Conservation (phyloP, 2,888 invertebrate species). For the Cerceris ruficornis region DNA sequence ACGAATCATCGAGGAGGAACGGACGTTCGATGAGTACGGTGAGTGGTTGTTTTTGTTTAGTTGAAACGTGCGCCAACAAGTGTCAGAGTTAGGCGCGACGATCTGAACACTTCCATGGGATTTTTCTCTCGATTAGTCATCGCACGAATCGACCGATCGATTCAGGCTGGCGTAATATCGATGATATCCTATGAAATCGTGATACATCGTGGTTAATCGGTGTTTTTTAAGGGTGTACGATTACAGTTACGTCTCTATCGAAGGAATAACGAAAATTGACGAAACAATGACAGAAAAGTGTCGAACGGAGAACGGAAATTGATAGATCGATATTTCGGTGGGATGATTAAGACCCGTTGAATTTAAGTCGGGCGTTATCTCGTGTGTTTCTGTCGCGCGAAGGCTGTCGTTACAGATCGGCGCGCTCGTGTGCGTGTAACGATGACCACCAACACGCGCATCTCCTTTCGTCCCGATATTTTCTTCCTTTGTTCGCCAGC, state of each 20-base stretch:
- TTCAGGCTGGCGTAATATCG: not conserved
- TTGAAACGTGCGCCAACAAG: not conserved
- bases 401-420: too few species aligned
- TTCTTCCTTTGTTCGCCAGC: not conserved
- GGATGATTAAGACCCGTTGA: too few species aligned
- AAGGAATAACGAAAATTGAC: too few species aligned
- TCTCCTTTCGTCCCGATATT: too few species aligned
- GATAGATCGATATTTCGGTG: too few species aligned
- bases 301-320: too few species aligned
- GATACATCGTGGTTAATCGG: not conserved
- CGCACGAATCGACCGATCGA: not conserved
- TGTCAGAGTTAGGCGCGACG: slow-evolving; percentile 8
- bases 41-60: slow-evolving; percentile 46
- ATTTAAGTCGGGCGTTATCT: too few species aligned
- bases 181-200: not conserved
- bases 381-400: too few species aligned
- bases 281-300: too few species aligned
- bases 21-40: slow-evolving; percentile 22
- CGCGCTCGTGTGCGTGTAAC: too few species aligned
- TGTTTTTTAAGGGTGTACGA: not conserved
- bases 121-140: not conserved
- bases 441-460: too few species aligned
- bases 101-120: not conserved
- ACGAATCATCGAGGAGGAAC: slow-evolving; percentile 15
- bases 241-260: too few species aligned